Evolutionary conservation across 1,140 invertebrate species (phyloP).

Genomic region (Brachionus paranguensis): DNA sequence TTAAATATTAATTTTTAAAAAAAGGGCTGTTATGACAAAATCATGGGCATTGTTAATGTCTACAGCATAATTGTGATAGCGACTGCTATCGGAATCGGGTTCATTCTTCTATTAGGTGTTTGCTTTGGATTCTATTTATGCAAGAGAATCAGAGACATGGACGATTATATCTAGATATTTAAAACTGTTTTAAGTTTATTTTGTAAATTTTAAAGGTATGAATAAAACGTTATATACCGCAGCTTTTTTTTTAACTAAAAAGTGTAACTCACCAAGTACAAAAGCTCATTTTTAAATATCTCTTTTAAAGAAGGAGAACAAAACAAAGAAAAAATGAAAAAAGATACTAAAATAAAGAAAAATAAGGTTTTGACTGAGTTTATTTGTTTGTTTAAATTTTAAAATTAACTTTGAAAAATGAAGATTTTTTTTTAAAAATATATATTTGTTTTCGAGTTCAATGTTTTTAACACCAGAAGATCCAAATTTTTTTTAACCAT

Average conservation of each 20-base stretch:
- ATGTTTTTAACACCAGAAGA: no score
- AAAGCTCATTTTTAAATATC: no score
- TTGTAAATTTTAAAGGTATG: background rate
- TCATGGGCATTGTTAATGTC: background rate
- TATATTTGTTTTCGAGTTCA: no score
- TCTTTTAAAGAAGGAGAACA: no score
- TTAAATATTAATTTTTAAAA: background rate
- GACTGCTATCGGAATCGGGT: background rate
- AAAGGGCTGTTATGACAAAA: constrained; percentile 36
- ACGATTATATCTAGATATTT: background rate
- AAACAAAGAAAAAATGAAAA: no score
- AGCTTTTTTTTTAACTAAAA: background rate
- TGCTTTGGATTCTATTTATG: constrained; percentile 31
- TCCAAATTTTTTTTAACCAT: no score
- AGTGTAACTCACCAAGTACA: background rate
- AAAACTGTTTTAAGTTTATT: background rate
- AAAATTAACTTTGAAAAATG: no score
- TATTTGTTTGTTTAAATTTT: no score
- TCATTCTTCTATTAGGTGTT: background rate
- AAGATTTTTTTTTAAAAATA: no score
- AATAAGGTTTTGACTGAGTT: no score
- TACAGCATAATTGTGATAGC: constrained; percentile 11
- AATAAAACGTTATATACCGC: background rate
- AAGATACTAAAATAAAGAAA: no score
- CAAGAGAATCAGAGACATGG: constrained; percentile 32